These are phyloP conservation scores for Chionomys nivalis DNA, from an alignment of 2,113 vertebrate genomes.

Conservation along the genomic window DNA sequence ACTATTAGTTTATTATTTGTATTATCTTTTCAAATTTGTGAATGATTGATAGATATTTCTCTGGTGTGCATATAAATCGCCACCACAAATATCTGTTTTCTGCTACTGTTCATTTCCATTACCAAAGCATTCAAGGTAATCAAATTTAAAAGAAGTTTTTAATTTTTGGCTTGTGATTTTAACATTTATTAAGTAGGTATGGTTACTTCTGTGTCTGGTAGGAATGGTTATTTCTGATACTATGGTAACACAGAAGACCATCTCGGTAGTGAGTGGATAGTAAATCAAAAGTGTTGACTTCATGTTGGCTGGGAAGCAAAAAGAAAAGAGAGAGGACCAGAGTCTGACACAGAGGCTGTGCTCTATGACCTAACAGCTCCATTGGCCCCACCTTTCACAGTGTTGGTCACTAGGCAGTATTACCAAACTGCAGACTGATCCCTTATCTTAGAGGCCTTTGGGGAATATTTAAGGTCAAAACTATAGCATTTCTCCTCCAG, in stretches of 20 bases:
- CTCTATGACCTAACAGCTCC: neutral
- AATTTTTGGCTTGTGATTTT: neutral
- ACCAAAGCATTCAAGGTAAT: neutral
- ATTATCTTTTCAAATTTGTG: neutral
- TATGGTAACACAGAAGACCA: neutral
- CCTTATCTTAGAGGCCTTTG: neutral
- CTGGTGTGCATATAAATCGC: neutral
- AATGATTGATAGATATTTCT: slow-evolving; percentile 31
- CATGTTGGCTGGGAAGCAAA: neutral
- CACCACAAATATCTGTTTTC: neutral
- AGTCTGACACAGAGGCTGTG: neutral
- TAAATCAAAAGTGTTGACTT: neutral
- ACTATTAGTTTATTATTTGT: neutral
- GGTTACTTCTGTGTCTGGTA: neutral
- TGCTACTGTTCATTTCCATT: neutral
- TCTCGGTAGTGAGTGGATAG: neutral
- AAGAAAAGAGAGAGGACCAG: neutral
- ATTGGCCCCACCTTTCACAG: neutral
- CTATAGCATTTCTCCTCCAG: neutral
- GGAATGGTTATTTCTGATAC: neutral
- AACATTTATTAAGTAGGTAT: neutral
- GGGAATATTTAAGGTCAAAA: neutral
- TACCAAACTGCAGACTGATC: neutral
- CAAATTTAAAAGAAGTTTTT: neutral
- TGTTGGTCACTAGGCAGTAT: neutral